Evolutionary conservation across 1,140 invertebrate species (phyloP).

Genomic region (Brachionus rotundiformis): DNA sequence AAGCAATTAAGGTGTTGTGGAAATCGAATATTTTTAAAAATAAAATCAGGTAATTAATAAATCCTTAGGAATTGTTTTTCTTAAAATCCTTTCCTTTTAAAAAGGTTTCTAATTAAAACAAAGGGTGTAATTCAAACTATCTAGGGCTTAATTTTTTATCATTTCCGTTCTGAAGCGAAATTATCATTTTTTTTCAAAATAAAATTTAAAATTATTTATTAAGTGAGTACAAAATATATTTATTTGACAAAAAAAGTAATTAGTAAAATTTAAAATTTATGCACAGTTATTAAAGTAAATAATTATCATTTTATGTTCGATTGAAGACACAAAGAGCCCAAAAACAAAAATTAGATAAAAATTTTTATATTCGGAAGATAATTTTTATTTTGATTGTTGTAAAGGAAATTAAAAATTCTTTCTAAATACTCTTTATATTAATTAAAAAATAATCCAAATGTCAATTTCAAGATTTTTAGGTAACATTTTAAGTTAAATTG

Average conservation of each 20-base stretch:
- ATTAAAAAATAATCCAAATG: not conserved
- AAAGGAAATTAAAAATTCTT: not conserved
- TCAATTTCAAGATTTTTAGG: conserved; percentile 4
- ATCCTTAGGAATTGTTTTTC: not conserved
- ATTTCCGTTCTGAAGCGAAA: not conserved
- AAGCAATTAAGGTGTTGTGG: conserved; percentile 50
- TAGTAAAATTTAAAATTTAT: not conserved
- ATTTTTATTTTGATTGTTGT: not conserved
- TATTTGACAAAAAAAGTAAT: not conserved
- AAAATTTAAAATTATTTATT: not conserved
- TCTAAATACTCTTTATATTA: not conserved
- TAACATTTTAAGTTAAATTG: not conserved
- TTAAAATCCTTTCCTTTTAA: not conserved
- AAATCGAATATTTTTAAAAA: conserved; percentile 48
- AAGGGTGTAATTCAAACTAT: not conserved
- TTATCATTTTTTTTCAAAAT: not conserved
- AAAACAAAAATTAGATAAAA: too few relatives aligned
- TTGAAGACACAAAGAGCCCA: not conserved
- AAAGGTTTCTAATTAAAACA: conserved; percentile 3
- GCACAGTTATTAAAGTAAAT: not conserved
- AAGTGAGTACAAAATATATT: too few relatives aligned
- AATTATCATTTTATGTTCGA: conserved; percentile 6
- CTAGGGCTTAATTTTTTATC: not conserved
- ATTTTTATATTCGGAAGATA: not conserved
- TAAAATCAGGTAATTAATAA: conserved; percentile 51